Percentiles rank a stretch among this genome's conserved stretches.
These are phyloP conservation scores for Xiphophorus hellerii DNA, from an alignment of 2,113 vertebrate genomes.

Conservation along the genomic window DNA sequence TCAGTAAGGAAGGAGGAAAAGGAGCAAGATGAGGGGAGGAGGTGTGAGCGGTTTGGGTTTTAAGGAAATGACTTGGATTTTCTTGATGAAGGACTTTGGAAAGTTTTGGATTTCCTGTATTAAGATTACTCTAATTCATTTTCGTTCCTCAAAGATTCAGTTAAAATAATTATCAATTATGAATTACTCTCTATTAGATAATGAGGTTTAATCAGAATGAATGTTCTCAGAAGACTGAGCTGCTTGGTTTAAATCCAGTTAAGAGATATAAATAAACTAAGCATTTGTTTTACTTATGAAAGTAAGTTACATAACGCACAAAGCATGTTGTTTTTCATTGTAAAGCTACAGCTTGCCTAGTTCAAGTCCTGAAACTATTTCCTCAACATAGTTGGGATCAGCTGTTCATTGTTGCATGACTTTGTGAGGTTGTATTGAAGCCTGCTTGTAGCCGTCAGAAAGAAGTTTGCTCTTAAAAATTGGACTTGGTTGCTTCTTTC, in stretches of 20 bases:
- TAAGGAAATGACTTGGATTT: conserved; percentile 43
- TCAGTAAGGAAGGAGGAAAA: conserved; percentile 21
- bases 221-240: not conserved
- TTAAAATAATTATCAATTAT: conserved; percentile 15
- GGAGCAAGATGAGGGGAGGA: conserved; percentile 10
- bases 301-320: no score
- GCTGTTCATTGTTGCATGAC: conserved; percentile 1
- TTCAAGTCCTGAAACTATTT: not conserved
- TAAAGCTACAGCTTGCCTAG: not conserved
- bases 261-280: no score
- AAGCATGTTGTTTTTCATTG: not conserved
- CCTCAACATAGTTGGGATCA: not conserved
- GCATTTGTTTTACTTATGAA: no score
- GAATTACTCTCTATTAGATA: not conserved
- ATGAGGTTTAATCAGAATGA: not conserved
- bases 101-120: conserved; percentile 3
- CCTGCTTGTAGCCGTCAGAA: not conserved
- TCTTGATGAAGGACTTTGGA: conserved; percentile 22
- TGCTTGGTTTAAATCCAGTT: not conserved
- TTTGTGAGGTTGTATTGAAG: not conserved
- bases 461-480: not conserved
- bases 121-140: not conserved
- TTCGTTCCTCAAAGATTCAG: not conserved
- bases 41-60: conserved; percentile 20
- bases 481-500: not conserved